A percentile compares a stretch with the other conserved stretches of the same genome.
Evolutionary conservation across 2,888 invertebrate genomes (phyloP).

Genomic region (Lacanobia wlatinum): DNA sequence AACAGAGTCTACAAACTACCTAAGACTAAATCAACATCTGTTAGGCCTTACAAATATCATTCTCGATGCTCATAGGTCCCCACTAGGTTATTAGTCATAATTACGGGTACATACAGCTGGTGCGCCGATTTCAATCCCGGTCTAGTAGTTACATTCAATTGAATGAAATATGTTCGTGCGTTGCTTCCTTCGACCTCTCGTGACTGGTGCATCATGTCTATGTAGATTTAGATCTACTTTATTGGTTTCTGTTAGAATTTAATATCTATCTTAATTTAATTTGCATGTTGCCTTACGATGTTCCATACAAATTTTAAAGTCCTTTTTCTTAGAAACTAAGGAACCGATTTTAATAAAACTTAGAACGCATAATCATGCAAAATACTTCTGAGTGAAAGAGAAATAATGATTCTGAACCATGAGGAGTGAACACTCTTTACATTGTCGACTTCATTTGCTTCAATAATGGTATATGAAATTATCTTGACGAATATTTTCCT

Average conservation of each 20-base stretch:
- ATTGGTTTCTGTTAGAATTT: neutral
- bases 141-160: constrained; percentile 49
- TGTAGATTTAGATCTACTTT: constrained; percentile 4
- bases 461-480: no score
- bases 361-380: no score
- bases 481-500: neutral
- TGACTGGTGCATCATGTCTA: constrained; percentile 8
- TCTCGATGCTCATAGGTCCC: constrained; percentile 1
- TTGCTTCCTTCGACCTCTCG: constrained; percentile 29
- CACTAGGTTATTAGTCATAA: constrained; percentile 26
- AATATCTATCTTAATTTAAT: neutral
- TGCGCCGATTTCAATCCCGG: constrained; percentile 40
- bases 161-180: constrained; percentile 27
- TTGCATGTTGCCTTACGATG: no score
- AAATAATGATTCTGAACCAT: no score
- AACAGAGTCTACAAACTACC: neutral
- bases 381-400: no score
- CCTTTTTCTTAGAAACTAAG: no score
- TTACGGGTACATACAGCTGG: neutral
- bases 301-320: no score
- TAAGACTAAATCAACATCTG: neutral
- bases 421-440: no score
- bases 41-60: neutral
- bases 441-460: neutral
- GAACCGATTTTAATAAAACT: no score